These are phyloP conservation scores for Choloepus didactylus DNA, from an alignment of 2,797 vertebrate species.

Conservation along the genomic window DNA sequence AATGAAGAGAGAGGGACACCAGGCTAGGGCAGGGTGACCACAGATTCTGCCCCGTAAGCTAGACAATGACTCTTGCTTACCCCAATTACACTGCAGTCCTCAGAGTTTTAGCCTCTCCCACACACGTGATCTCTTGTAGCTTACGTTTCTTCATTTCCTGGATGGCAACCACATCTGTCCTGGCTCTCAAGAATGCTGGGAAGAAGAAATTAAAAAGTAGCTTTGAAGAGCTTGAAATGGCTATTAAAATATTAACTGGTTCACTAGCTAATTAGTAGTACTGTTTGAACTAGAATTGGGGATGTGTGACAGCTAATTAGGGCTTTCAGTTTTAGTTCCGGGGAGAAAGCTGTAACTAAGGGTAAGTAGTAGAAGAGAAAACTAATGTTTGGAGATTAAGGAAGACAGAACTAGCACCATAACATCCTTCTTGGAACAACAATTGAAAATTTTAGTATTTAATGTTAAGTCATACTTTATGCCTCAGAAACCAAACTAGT, in stretches of 20 bases:
- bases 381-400: not conserved
- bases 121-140: not conserved
- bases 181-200: not conserved
- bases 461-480: not conserved
- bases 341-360: slow-evolving; percentile 13
- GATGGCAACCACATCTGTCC: not conserved
- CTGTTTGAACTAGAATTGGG: not conserved
- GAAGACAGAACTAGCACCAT: not conserved
- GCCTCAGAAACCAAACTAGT: not conserved
- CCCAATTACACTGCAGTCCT: not conserved
- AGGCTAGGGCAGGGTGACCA: not conserved
- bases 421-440: slow-evolving; percentile 15
- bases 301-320: not conserved
- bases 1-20: not conserved
- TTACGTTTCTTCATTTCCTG: not conserved
- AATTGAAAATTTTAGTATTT: not conserved
- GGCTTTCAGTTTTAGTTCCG: not conserved
- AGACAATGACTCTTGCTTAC: not conserved
- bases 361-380: not conserved
- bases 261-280: not conserved
- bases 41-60: not conserved
- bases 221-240: slow-evolving; percentile 7
- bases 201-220: not conserved
- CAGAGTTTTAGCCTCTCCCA: not conserved
- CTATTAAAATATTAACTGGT: slow-evolving; percentile 49